These are phyloP conservation scores for Poeciliopsis turneri DNA, from an alignment of 2,797 vertebrate genomes.

Conservation along the genomic window DNA sequence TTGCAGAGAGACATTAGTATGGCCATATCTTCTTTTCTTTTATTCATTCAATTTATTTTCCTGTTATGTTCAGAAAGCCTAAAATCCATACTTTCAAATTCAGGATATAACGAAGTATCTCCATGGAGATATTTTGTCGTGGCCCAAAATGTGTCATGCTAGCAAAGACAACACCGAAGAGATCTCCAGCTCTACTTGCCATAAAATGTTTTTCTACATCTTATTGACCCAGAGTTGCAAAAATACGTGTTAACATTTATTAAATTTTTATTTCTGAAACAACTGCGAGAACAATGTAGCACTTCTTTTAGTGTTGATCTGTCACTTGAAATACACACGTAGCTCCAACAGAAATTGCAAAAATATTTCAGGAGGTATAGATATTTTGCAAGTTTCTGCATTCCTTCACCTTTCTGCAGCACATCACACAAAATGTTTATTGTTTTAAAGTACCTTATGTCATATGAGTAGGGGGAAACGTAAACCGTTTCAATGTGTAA, in stretches of 20 bases:
- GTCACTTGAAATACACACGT: neutral
- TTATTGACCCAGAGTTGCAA: neutral
- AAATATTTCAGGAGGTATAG: neutral
- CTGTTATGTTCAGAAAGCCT: too few relatives aligned
- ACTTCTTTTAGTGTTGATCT: neutral
- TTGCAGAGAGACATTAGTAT: too few relatives aligned
- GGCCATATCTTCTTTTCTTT: too few relatives aligned
- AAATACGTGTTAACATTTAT: neutral
- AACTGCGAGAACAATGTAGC: neutral
- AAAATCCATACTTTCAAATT: too few relatives aligned
- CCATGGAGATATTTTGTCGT: too few relatives aligned
- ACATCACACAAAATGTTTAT: constrained; percentile 3
- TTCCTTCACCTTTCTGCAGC: neutral
- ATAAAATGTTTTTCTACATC: neutral
- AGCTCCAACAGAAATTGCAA: neutral
- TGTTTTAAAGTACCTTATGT: neutral
- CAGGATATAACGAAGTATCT: too few relatives aligned
- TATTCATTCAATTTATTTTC: too few relatives aligned
- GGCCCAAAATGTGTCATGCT: neutral
- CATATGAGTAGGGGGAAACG: neutral
- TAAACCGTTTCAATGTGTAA: neutral
- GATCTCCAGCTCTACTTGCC: neutral
- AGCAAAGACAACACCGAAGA: neutral
- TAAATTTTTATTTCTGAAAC: neutral
- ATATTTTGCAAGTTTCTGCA: neutral